A percentile compares a stretch with the other conserved stretches of the same genome.
Conservation (phyloP, 2,113 vertebrate species). For the Penelope pileata region DNA sequence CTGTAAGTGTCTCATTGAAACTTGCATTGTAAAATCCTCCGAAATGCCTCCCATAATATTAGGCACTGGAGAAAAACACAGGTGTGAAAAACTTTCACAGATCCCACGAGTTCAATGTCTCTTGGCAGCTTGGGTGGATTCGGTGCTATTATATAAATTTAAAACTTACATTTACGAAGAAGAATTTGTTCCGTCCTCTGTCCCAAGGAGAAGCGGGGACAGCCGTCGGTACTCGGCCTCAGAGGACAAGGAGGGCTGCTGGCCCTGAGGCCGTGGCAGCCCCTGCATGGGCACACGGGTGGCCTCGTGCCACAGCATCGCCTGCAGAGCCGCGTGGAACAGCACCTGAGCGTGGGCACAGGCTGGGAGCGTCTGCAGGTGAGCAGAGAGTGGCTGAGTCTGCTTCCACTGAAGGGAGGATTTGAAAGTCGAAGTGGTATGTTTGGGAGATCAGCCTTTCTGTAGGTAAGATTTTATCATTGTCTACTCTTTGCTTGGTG, state of each 20-base stretch:
- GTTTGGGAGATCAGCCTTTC: background rate
- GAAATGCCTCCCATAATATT: conserved; percentile 71
- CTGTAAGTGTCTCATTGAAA: conserved; percentile 73
- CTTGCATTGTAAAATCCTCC: conserved; percentile 69
- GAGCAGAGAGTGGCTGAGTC: background rate
- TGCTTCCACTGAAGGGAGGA: background rate
- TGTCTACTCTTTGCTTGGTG: background rate
- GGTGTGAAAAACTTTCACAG: conserved; percentile 71
- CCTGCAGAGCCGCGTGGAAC: background rate
- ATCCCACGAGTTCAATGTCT: conserved; percentile 66
- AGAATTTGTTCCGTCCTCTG: conserved; percentile 12
- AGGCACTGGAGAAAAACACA: conserved; percentile 73
- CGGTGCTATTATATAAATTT: conserved; percentile 35
- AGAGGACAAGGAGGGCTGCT: background rate
- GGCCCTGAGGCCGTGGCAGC: rapidly evolving
- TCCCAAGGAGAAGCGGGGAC: background rate
- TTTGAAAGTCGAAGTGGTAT: background rate
- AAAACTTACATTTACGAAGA: conserved; percentile 27
- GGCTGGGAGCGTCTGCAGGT: background rate
- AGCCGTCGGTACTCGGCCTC: rapidly evolving
- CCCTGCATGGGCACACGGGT: background rate
- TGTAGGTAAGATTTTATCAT: background rate
- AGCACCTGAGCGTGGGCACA: background rate
- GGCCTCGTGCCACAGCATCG: rapidly evolving
- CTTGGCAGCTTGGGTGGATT: conserved; percentile 66